Base-by-base conservation (phyloP, 2,888 invertebrate genomes). In the Hirtodrosophila cameraria region DNA sequence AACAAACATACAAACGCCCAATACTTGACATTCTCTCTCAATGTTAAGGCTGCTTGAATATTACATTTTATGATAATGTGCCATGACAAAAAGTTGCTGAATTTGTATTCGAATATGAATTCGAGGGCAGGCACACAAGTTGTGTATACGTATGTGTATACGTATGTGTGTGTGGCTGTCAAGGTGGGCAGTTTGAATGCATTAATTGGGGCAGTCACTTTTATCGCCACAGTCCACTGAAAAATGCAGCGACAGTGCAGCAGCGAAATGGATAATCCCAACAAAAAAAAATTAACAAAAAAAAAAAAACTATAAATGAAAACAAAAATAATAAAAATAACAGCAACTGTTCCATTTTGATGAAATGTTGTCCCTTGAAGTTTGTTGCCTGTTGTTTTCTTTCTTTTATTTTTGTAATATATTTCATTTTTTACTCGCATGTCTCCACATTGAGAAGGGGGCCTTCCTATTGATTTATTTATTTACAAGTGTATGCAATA, bases 381-480 rank as follows among this genome's bases (percentile, higher is more conserved):
- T 52, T 46, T 46, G 27, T 18, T 18, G 41, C 35, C 15, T 30
- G 52, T 36, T 35, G 33, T 7, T 11, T 33, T 16, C 46, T 16
- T 15, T 35, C 15, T 42, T 45, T 33, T 30, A 57, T 57, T 54
- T 16, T 15, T 35, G 12, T 42, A 45, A 33, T 30, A 57, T 57
- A 49, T 58, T 58, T 58, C 33, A 39, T 49, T 43, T 43, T 23
- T 20, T 13, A 31, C 43, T 43, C 13, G 36, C 54, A 45, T 63
- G 45, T 53, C n/a, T n/a, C 31, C 20, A n/a, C 35, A 50, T 35
- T 18, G 33, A 28, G 25, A 33, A 16, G 16, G 23, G 20, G 59
- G 20, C 23, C 50, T 16, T 38, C 53, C 53, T 72, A 66, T 69
- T 72, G 66, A 69, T 72, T 72, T 72, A 69, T 69, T 69, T 69